Base-by-base conservation (phyloP, 2,888 invertebrate genomes). In the Apomyelois bistriatella region DNA sequence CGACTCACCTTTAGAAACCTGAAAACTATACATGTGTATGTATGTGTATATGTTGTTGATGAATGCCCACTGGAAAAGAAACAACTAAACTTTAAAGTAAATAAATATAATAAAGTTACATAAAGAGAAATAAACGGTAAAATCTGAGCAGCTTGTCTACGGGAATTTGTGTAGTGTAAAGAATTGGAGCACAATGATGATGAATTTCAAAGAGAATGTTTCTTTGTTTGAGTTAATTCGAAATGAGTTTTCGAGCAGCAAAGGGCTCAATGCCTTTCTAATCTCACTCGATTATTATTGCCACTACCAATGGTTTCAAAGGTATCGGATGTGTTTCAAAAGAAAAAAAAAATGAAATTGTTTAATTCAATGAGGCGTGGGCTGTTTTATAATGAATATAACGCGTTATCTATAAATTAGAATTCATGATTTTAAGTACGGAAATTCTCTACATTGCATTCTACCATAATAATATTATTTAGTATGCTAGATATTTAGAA, bases 141-240 rank as follows among this genome's bases (percentile, higher is more conserved):
- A 68, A 66, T 58, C 61, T 65, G 57, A 57, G 53, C 65, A 69
- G 67, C 82, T 84, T 85, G 87, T 84, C 79, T 65, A 85, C 72
- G 82, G 76, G 89, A 88, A 89, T 89, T 89, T 89, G 89, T 89
- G 89, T 88, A 76, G 86, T 88, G 87, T 87, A 78, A 69, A 61
- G 56, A 60, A 68, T 73, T 64, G 71, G 70, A 70, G 66, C 66
- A 68, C 64, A 28, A 64, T 56, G 48, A 58, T 58, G 52, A 54
- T 42, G 35, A 41, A 17, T 43, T 38, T 56, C 53, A 56, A 57
- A 58, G 47, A 49, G 42, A 51, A 15, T 52, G 40, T 51, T 48
- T 41, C 37, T 57, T 36, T 28, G 52, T 51, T 16, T 30, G 37
- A 48, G 2, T 43, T 17, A 47, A 48, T 54, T 52, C 42, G 30